Base-by-base conservation (phyloP, 1,140 invertebrate genomes). In the Scylla paramamosain region DNA sequence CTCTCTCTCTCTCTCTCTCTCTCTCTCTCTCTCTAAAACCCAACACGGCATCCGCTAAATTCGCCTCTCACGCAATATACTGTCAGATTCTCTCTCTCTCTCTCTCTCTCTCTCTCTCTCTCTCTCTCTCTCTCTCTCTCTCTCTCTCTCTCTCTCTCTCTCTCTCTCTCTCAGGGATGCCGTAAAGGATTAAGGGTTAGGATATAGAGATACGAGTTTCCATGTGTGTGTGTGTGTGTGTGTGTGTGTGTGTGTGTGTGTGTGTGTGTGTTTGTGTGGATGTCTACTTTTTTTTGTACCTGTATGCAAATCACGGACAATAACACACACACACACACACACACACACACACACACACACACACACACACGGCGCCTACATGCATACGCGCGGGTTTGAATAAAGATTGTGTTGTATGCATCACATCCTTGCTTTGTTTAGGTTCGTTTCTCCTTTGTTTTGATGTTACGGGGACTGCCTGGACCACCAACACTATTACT, bases 251-350 rank as follows among this genome's bases (percentile, higher is more conserved):
- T n/a, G n/a, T n/a, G n/a, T n/a, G n/a, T n/a, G n/a, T n/a, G n/a
- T n/a, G n/a, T n/a, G n/a, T n/a, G n/a, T n/a, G n/a, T n/a, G n/a
- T n/a, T n/a, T n/a, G n/a, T n/a, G n/a, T n/a, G n/a, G 14, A 52
- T 52, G 59, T 67, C 3, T 10, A 67, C 7, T 48, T 48, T 48
- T 48, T 48, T 48, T 14, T 48, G 4, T 48, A 48, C 46, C 4
- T 67, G 59, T 67, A 67, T 67, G 10, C 59, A 67, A 67, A 67
- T 67, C 10, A 67, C 59, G 20, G n/a, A 89, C 87, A 32, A 4
- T 39, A 29, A 89, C 46, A 89, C 31, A 89, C 46, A 89, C 31
- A 89, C 31, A 89, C 87, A 89, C 31, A 29, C 87, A 89, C 31
- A 89, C 31, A 89, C 31, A 39, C 31, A 89, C 87, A 89, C 87